Base-by-base conservation (phyloP, 2,113 vertebrate species). In the Onychostruthus taczanowskii region DNA sequence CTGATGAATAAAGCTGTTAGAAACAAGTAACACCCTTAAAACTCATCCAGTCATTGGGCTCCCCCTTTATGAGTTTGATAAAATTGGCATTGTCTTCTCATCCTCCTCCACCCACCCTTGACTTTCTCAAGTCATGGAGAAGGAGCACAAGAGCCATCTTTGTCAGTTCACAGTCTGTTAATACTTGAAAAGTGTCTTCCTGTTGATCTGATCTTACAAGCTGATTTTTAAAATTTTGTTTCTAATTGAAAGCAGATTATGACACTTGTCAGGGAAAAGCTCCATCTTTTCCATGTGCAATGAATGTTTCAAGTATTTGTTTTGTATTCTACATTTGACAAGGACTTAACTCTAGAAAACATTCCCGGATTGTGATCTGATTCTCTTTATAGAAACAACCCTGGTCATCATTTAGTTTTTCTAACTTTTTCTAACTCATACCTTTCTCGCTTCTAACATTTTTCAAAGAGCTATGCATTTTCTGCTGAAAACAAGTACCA, bases 151-250 rank as follows among this genome's bases (percentile, higher is more conserved):
- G 90, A 90, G 58, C 28, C 23, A 77, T 79, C 74, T 94, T 56
- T 72, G 81, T 56, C 61, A 72, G 64, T 88, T 92, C 64, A 61
- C 27, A 58, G 72, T 89, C 46, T 73, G 44, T 82, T 81, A 94
- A 52, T 53, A 78, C 53, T 92, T 64, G 49, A 84, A 79, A 84
- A 61, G 16, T 76, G 47, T 82, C 86, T 81, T 92, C 0, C 2
- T 69, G 66, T 82, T 90, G 68, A 81, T 92, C 58, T 55, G 15
- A 82, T 81, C 68, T 84, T 80, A 81, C 86, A 95, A 86, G 79
- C 33, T 78, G 68, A 77, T 75, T 72, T 76, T 84, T 5, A 0
- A n/a, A 13, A 52, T 66, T 72, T 47, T 64, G 37, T 86, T 74
- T 87, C 52, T 76, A 64, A 74, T 46, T 49, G 66, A 87, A 94